Evolutionary conservation across 2,888 invertebrate genomes (phyloP).

Genomic region (Macaria notata): DNA sequence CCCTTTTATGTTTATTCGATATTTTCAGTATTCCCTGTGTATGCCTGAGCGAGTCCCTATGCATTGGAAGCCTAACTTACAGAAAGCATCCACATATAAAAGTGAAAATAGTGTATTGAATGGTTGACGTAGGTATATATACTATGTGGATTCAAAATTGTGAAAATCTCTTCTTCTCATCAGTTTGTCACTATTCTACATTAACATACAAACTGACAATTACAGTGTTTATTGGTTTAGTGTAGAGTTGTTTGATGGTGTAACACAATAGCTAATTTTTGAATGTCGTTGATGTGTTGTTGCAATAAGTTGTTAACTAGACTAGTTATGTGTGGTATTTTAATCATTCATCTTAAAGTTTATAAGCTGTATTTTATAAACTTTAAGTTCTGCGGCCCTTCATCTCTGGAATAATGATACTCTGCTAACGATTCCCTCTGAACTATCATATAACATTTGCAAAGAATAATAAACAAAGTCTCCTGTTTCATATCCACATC

Average conservation of each 20-base stretch:
- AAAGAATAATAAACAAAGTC: slow-evolving; percentile 24
- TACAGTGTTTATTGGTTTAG: slow-evolving; percentile 63
- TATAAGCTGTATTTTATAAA: slow-evolving; percentile 51
- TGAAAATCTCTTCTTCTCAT: slow-evolving; percentile 30
- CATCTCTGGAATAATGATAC: slow-evolving; percentile 37
- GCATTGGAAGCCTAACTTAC: slow-evolving; percentile 82
- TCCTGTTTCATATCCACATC: slow-evolving; percentile 21
- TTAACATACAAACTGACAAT: slow-evolving; percentile 48
- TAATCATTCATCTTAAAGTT: slow-evolving; percentile 54
- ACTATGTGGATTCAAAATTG: slow-evolving; percentile 46
- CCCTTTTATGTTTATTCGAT: slow-evolving; percentile 56
- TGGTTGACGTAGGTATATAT: slow-evolving; percentile 74
- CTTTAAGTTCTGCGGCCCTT: slow-evolving; percentile 44
- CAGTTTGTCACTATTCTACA: slow-evolving; percentile 47
- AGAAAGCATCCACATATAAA: slow-evolving; percentile 81
- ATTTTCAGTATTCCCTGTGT: slow-evolving; percentile 81
- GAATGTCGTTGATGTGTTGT: slow-evolving; percentile 79
- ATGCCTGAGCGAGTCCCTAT: slow-evolving; percentile 82
- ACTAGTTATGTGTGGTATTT: slow-evolving; percentile 73
- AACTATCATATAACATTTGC: neutral
- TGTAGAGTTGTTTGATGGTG: slow-evolving; percentile 77
- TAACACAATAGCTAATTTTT: slow-evolving; percentile 72
- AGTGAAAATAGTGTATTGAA: slow-evolving; percentile 82
- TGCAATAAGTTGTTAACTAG: slow-evolving; percentile 65
- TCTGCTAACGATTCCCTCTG: slow-evolving; percentile 9